Conservation (phyloP, 2,797 vertebrate species). For the Chromobotia macracanthus region DNA sequence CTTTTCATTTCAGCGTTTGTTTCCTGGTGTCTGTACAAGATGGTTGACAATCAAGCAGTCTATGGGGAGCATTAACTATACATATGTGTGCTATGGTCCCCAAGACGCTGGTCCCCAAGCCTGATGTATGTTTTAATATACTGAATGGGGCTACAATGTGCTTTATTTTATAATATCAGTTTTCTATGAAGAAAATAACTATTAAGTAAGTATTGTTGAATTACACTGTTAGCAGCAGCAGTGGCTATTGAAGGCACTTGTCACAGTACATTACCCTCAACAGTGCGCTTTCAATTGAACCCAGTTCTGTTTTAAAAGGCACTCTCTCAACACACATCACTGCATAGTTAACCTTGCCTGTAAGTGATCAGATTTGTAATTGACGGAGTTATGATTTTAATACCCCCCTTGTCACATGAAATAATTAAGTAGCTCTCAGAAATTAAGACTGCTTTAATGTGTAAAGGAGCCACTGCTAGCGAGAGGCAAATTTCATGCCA, state of each 20-base stretch:
- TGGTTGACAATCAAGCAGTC: too few species aligned
- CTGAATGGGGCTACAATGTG: not conserved
- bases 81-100: not conserved
- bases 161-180: constrained; percentile 3
- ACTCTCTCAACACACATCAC: constrained; percentile 57
- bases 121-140: not conserved
- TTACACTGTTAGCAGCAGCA: constrained; percentile 37
- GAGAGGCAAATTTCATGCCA: constrained; percentile 58
- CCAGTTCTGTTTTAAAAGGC: constrained; percentile 53
- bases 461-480: constrained; percentile 66
- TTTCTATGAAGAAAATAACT: constrained; percentile 8
- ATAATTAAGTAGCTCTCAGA: constrained; percentile 69
- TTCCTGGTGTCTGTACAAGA: not conserved
- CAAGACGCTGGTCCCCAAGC: not conserved
- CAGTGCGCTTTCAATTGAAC: constrained; percentile 54
- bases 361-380: constrained; percentile 60
- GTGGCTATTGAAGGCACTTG: constrained; percentile 65
- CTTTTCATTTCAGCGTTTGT: not conserved
- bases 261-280: constrained; percentile 47
- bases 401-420: constrained; percentile 56
- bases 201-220: constrained; percentile 34
- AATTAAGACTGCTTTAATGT: constrained; percentile 77
- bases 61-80: too few species aligned
- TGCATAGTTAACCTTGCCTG: constrained; percentile 58
- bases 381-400: constrained; percentile 71